These are phyloP conservation scores for Porites evermanni DNA, from an alignment of 92 coral and sea anemone genomes.

Conservation along the genomic window DNA sequence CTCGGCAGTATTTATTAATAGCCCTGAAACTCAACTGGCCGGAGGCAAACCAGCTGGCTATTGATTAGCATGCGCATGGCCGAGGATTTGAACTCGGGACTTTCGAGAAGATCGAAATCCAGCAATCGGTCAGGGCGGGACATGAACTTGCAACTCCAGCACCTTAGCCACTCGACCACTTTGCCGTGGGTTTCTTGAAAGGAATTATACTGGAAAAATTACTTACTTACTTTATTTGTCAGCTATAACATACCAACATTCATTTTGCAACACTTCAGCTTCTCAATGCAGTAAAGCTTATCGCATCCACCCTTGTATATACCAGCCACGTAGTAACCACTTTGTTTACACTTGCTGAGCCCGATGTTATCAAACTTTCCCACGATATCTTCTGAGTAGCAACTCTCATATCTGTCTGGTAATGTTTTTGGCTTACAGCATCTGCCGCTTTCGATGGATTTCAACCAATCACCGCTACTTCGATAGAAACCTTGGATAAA, in stretches of 20 bases:
- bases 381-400: constrained; percentile 47
- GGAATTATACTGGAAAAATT: too few species aligned
- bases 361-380: constrained; percentile 31
- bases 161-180: too few species aligned
- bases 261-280: constrained; percentile 68
- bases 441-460: constrained; percentile 63
- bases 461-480: constrained; percentile 20
- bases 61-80: too few species aligned
- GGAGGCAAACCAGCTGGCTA: too few species aligned
- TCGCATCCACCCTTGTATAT: constrained; percentile 69
- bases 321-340: constrained; percentile 71
- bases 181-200: too few species aligned
- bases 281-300: constrained; percentile 61
- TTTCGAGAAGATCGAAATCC: too few species aligned
- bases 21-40: too few species aligned
- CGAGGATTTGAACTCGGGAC: too few species aligned
- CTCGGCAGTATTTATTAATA: too few species aligned
- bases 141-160: too few species aligned
- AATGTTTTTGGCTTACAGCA: constrained; percentile 75
- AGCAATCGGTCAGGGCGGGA: too few species aligned
- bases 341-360: constrained; percentile 9
- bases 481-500: constrained; percentile 65
- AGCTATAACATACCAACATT: constrained; percentile 6
- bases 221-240: too few species aligned
- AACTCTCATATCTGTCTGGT: constrained; percentile 62